phyloP scores from a whole-genome alignment of 2,797 vertebrate species.

The Lepidocolaptes lacrymiger region DNA sequence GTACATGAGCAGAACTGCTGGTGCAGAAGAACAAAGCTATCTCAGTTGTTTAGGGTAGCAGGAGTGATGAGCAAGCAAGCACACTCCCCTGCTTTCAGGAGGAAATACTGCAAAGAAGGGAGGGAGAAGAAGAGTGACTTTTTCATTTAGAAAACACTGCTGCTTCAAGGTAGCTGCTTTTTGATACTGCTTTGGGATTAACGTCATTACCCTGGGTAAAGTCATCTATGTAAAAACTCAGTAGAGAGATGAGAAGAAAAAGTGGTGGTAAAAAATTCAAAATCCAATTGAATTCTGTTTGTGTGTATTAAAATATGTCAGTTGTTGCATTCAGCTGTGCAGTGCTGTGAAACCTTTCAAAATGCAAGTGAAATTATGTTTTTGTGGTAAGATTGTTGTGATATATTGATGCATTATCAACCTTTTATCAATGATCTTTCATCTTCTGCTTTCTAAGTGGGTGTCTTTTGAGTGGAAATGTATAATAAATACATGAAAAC shows the following conservation, averaged over 20 bases:
- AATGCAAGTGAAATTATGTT: not conserved
- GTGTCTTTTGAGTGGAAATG: not conserved
- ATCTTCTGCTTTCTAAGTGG: not conserved
- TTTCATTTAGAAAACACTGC: conserved; percentile 4
- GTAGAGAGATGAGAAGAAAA: not conserved
- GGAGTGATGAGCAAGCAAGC: conserved; percentile 40
- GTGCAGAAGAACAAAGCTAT: conserved; percentile 62
- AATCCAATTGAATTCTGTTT: not conserved
- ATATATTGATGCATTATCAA: not conserved
- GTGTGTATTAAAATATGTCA: not conserved
- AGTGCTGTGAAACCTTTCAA: not conserved
- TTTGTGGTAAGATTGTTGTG: not conserved
- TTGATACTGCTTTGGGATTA: conserved; percentile 1
- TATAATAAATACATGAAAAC: not conserved
- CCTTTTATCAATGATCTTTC: not conserved
- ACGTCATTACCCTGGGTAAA: not conserved
- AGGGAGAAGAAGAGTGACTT: conserved; percentile 5
- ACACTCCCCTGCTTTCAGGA: not conserved
- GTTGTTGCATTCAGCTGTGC: not conserved
- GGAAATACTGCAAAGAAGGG: conserved; percentile 31
- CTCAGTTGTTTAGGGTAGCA: conserved; percentile 38
- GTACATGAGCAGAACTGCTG: conserved; percentile 37
- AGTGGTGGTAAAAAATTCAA: not conserved
- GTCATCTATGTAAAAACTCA: not conserved
- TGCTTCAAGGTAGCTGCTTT: conserved; percentile 18